These are phyloP conservation scores for Megamerina dolium DNA, from an alignment of 2,888 invertebrate species.

Conservation along the genomic window DNA sequence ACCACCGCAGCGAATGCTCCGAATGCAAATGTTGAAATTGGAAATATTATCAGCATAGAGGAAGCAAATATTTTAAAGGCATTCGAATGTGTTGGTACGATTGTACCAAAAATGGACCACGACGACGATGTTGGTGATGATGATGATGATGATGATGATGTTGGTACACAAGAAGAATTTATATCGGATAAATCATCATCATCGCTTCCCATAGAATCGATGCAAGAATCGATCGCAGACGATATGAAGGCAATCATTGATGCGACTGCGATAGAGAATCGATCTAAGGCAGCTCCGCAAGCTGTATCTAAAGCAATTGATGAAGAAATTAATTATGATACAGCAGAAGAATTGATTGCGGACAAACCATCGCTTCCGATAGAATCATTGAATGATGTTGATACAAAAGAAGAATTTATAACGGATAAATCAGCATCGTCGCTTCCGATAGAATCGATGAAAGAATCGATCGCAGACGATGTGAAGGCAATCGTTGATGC, in stretches of 20 bases:
- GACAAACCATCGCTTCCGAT: not conserved
- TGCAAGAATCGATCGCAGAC: slow-evolving; percentile 3
- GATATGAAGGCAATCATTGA: slow-evolving; percentile 3
- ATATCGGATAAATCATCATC: not conserved
- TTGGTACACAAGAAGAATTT: not conserved
- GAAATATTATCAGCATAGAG: slow-evolving; percentile 13
- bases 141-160: too few relatives aligned
- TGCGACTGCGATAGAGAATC: too few relatives aligned
- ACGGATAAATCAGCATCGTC: not conserved
- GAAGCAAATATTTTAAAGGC: slow-evolving; percentile 10
- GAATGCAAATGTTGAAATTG: slow-evolving; percentile 6
- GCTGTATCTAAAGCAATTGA: too few relatives aligned
- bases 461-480: slow-evolving; percentile 2
- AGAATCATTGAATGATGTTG: too few relatives aligned
- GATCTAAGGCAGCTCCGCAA: too few relatives aligned
- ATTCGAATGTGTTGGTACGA: not conserved
- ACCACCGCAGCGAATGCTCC: not conserved
- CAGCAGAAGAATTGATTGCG: not conserved
- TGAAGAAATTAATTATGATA: not conserved
- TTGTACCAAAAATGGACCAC: not conserved
- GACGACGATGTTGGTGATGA: not conserved
- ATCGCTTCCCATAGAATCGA: too few relatives aligned
- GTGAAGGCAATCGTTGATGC: slow-evolving; percentile 3
- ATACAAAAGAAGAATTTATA: not conserved
- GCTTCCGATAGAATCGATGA: too few relatives aligned